Evolutionary conservation across 2,888 invertebrate genomes (phyloP).

Genomic region (Pycnomerus fuliginosus): DNA sequence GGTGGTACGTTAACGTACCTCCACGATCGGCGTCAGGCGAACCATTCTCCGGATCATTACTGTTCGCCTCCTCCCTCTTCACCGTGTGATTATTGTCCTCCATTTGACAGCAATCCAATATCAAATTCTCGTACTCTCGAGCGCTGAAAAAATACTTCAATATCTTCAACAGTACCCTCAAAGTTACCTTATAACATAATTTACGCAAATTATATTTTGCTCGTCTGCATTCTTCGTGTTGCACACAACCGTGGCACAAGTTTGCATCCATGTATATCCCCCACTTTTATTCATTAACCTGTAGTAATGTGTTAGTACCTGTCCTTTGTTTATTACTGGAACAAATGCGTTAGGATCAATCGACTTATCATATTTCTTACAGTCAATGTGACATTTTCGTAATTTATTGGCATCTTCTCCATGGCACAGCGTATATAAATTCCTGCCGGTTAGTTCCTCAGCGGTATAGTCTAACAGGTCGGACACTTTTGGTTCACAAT

Average conservation of each 20-base stretch:
- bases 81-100: constrained; percentile 80
- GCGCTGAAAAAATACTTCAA: constrained; percentile 59
- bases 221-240: constrained; percentile 95
- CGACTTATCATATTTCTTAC: constrained; percentile 76
- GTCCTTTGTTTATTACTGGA: constrained; percentile 94
- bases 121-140: constrained; percentile 84
- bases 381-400: constrained; percentile 91
- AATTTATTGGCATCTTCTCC: constrained; percentile 94
- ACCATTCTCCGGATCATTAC: constrained; percentile 82
- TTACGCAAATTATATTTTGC: constrained; percentile 96
- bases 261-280: constrained; percentile 96
- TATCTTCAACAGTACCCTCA: background rate
- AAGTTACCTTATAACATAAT: constrained; percentile 92
- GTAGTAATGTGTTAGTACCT: constrained; percentile 94
- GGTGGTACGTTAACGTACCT: constrained; percentile 57
- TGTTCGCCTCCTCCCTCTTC: constrained; percentile 75
- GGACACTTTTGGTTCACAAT: constrained; percentile 95
- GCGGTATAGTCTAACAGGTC: constrained; percentile 91
- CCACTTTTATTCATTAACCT: constrained; percentile 95
- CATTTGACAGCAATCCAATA: constrained; percentile 92
- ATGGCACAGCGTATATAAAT: constrained; percentile 91
- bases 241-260: constrained; percentile 95
- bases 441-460: constrained; percentile 91
- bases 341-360: too few species aligned
- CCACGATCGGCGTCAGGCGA: constrained; percentile 82